phyloP scores from a whole-genome alignment of 2,888 invertebrate species.

The Tanaodytes sp. region DNA sequence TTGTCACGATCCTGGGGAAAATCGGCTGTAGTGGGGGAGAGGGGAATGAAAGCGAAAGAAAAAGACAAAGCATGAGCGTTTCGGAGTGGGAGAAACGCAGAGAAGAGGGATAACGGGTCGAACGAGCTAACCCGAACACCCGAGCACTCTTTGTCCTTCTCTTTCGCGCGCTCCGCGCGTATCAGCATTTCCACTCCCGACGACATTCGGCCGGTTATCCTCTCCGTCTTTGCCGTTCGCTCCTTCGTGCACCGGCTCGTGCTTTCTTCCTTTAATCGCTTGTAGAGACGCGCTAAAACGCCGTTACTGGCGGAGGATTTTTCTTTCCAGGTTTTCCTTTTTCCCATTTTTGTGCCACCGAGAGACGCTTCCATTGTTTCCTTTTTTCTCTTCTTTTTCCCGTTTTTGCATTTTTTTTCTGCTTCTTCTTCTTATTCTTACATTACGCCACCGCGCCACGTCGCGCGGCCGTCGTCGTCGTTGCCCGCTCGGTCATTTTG shows the following conservation, averaged over 20 bases:
- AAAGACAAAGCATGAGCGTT: constrained; percentile 32
- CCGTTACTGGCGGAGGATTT: constrained; percentile 49
- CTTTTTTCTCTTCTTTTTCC: constrained; percentile 7
- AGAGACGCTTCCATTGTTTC: constrained; percentile 34
- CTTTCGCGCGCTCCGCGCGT: constrained; percentile 30
- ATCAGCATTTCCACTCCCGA: constrained; percentile 31
- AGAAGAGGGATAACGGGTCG: constrained; percentile 72
- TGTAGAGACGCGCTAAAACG: constrained; percentile 44
- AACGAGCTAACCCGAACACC: constrained; percentile 72
- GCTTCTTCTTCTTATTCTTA: constrained; percentile 16
- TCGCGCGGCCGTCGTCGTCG: neutral
- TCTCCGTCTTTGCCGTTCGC: constrained; percentile 34
- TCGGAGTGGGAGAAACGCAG: constrained; percentile 39
- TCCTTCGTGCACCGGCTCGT: constrained; percentile 19
- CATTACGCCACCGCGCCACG: constrained; percentile 25
- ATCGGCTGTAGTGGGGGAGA: constrained; percentile 12
- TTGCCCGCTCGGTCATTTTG: constrained; percentile 33
- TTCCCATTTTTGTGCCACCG: constrained; percentile 33
- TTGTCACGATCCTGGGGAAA: constrained; percentile 19
- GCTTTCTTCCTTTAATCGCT: constrained; percentile 35
- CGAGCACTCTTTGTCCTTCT: constrained; percentile 56
- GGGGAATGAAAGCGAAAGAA: constrained; percentile 31
- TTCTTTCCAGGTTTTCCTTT: constrained; percentile 44
- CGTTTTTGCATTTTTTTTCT: constrained; percentile 2
- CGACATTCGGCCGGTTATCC: constrained; percentile 43